phyloP scores from a whole-genome alignment of 53 echinoderm and acorn worm species.

The Crossaster papposus region DNA sequence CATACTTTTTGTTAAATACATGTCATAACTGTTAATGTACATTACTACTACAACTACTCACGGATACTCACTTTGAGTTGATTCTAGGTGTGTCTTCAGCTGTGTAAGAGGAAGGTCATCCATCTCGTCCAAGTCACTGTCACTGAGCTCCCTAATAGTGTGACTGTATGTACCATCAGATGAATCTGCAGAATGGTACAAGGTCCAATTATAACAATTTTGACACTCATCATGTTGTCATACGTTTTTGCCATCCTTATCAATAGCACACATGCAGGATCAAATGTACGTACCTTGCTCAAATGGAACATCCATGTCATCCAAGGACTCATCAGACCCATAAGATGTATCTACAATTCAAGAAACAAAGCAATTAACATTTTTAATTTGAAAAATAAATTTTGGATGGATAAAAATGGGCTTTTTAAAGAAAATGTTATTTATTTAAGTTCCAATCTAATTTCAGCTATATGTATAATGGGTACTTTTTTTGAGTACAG shows the following conservation, averaged over 20 bases:
- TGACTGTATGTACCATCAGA: neutral
- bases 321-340: neutral
- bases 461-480: neutral
- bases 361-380: neutral
- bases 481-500: neutral
- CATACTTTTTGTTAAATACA: neutral
- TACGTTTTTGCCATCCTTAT: neutral
- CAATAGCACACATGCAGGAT: neutral
- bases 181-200: neutral
- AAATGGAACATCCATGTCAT: neutral
- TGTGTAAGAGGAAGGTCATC: neutral
- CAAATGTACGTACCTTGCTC: slow-evolving; percentile 1
- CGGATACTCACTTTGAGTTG: neutral
- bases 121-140: slow-evolving; percentile 8
- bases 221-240: neutral
- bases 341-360: neutral
- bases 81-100: neutral
- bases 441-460: neutral
- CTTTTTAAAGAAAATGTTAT: neutral
- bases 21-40: neutral
- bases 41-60: neutral
- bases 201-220: neutral
- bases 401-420: neutral
- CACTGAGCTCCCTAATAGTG: neutral
- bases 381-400: neutral